Evolutionary conservation across 2,888 invertebrate genomes (phyloP).

Genomic region (Scaptomyza polygonia): DNA sequence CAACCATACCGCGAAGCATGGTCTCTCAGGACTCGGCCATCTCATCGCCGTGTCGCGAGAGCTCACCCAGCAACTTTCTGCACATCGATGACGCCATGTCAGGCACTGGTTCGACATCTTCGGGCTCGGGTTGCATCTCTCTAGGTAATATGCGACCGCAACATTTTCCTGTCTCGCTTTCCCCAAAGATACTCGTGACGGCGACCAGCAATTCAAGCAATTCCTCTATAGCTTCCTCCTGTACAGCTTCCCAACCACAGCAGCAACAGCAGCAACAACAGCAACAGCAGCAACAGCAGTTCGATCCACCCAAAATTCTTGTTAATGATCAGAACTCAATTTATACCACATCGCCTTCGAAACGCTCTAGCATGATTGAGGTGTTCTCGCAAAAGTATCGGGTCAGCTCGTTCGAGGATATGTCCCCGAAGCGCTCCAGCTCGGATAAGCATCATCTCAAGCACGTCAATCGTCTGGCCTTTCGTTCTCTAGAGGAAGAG

Average conservation of each 20-base stretch:
- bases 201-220: slow-evolving; percentile 80
- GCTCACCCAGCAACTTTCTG: slow-evolving; percentile 82
- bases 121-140: slow-evolving; percentile 77
- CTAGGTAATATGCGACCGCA: slow-evolving; percentile 80
- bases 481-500: slow-evolving; percentile 84
- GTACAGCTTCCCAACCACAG: slow-evolving; percentile 45
- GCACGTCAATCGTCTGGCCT: slow-evolving; percentile 83
- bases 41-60: slow-evolving; percentile 83
- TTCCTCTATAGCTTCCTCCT: slow-evolving; percentile 76
- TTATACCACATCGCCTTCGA: slow-evolving; percentile 84
- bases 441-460: slow-evolving; percentile 79
- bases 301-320: slow-evolving; percentile 84
- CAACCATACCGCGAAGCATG: slow-evolving; percentile 82
- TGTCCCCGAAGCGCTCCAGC: slow-evolving; percentile 81
- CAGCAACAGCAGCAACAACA: slow-evolving; percentile 56
- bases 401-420: slow-evolving; percentile 84
- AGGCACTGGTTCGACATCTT: slow-evolving; percentile 71
- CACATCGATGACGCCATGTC: slow-evolving; percentile 80
- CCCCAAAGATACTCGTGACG: slow-evolving; percentile 82
- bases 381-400: slow-evolving; percentile 85
- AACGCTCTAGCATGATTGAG: slow-evolving; percentile 83
- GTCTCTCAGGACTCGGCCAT: slow-evolving; percentile 84
- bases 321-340: slow-evolving; percentile 84
- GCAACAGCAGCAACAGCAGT: slow-evolving; percentile 72
- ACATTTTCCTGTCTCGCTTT: slow-evolving; percentile 83